Evolutionary conservation across 1,140 invertebrate species (phyloP), one percentile per base, ranked within the genome.

Genomic region (Triops longicaudatus): DNA sequence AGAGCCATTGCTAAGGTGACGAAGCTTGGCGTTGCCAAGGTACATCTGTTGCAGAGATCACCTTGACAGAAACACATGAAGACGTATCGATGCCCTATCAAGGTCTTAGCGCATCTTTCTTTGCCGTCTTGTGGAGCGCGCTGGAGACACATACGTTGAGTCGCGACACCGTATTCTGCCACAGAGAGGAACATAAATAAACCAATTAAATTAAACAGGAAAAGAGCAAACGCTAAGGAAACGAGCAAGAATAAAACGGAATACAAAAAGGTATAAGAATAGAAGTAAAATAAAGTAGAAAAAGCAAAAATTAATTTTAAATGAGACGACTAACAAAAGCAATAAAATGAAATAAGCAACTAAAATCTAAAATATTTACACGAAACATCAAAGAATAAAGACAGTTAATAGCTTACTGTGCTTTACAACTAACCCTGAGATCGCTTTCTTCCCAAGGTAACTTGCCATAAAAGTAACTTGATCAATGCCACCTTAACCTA

Each of bases 51-150:
- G 82, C 94, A 96, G 17, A 97, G 85, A 84, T 97, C 94, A n/a
- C 95, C 95, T 81, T 88, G 88, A 82, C 95, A 97, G 81, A 96
- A 94, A 82, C 95, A 97, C 91, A 96, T 94, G 79, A 91, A 92
- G 0, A 96, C 92, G 41, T 82, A 79, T 83, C 91, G 91, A 82
- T 90, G 91, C 79, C 90, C 88, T 85, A 89, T 91, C 79, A 89
- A 86, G 0, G 93, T 94, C 78, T 93, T 91, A 2, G 92, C 93
- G 84, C 95, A 97, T 76, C 94, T 86, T 83, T 96, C 93, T 84
- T 95, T 92, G 80, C 89, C 89, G 83, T 97, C 95, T 72, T 91
- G 90, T 7, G 94, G 94, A 27, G 93, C 91, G 77, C 92, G 86
- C 84, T 93, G 92, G 0, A 96, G 86, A 81, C 94, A 97, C 85